Base-by-base conservation (phyloP, 2,888 invertebrate species). In the Cosmorhoe ocellata region DNA sequence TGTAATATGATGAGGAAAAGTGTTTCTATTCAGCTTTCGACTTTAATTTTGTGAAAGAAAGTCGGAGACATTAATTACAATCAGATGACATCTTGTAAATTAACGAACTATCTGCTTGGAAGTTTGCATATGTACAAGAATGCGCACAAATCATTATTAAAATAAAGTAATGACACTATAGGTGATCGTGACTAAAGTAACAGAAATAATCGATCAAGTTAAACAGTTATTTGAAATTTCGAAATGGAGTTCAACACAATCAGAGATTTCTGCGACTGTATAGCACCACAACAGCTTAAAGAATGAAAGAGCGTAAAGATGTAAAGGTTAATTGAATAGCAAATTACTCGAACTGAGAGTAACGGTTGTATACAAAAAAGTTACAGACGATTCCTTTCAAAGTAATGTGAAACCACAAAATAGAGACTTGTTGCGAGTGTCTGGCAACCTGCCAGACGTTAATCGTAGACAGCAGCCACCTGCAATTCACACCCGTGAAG, bases 371-470 rank as follows among this genome's bases (percentile, higher is more conserved):
- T 27, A 18, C 10, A 50, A 49, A 40, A 38, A 41, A 26, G 33
- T 42, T 42, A 55, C 46, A 43, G 52, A 55, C 47, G 58, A 58
- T 37, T 55, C 55, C 49, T 55, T 60, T 58, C 56, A 49, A 34
- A 53, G 55, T 47, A 53, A 61, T 50, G 22, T 28, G 41, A 59
- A 37, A 43, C 32, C 38, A 42, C 47, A 52, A 56, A 56, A 39
- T 51, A 51, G 46, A 56, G 57, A 54, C 71, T 70, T 74, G 74
- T 75, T 73, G 72, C 71, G 61, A 67, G 55, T 51, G 40, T 46
- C 63, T 80, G 79, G 79, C 76, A 34, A 14, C 22, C 18, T 56
- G 76, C 79, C 79, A 79, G 64, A 48, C 69, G 66, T 74, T 72
- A 73, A 75, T 75, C 65, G 66, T 59, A 67, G 69, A 64, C 66